Evolutionary conservation across 92 coral and sea anemone species (phyloP), one percentile per base, ranked within the genome.

Genomic region (Hydrozoanthus gracilis): DNA sequence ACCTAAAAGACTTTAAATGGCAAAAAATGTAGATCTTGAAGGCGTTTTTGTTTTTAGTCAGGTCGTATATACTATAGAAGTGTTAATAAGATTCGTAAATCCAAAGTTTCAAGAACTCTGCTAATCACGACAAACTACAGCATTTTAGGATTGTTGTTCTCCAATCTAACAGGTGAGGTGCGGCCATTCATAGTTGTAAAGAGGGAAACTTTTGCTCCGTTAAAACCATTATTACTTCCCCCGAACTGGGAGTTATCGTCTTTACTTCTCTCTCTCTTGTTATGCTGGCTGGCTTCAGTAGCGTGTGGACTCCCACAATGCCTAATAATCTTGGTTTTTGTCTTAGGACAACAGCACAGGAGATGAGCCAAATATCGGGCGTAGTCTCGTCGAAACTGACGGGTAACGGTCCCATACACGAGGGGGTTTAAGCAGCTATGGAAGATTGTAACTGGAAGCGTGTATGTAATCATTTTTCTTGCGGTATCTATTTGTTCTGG

Each of bases 331-430:
- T 65, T 49, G 27, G 7, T 49, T 66, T 49, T 80, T 7, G 48
- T 3, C 9, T 66, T 12, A 12, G 85, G 85, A 65, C 94, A 94
- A 62, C 98, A 94, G 72, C 88, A 92, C 10, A 93, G 83, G 46
- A 94, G 80, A 73, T 94, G 89, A 1, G 98, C 93, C 14, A 94
- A 88, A 66, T 94, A 94, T 20, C 91, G 90, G n/a, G 92, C 82
- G 47, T 80, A 89, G 45, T 89, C 89, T 12, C 92, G 87, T 54
- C 92, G 87, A 49, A 89, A 89, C 44, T 88, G 87, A 16, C 87
- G 89, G 6, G 87, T 89, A 8, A 83, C 83, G 16, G 87, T 84
- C 7, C 85, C 85, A 13, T 80, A 80, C 58, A 80, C 85, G 11
- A 80, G 60, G 1, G 85, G 85, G 45, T 80, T 80, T 0, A 80